phyloP scores from a whole-genome alignment of 2,113 vertebrate genomes.

The Pachypanchax playfairii region DNA sequence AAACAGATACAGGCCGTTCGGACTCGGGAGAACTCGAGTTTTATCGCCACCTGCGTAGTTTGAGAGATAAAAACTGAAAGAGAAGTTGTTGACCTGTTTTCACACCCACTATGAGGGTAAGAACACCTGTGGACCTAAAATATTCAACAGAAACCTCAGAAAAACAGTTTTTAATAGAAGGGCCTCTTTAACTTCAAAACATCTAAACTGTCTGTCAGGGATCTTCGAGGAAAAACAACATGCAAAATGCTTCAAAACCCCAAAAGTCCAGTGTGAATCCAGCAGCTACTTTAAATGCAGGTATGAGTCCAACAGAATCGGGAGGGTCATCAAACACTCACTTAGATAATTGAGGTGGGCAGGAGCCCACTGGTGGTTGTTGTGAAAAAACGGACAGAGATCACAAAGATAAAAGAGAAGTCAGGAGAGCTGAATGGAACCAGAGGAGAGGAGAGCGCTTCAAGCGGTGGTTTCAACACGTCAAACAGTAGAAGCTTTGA shows the following conservation, averaged over 20 bases:
- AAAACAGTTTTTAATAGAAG: neutral
- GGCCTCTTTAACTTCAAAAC: neutral
- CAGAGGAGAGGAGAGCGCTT: conserved; percentile 26
- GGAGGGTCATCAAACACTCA: conserved; percentile 50
- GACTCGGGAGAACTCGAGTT: too few relatives aligned
- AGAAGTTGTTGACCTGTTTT: too few relatives aligned
- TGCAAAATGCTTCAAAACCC: conserved; percentile 12
- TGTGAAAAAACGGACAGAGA: conserved; percentile 49
- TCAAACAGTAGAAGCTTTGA: conserved; percentile 39
- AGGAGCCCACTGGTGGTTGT: conserved; percentile 48
- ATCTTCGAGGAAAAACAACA: neutral
- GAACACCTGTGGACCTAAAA: too few relatives aligned
- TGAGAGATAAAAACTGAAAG: too few relatives aligned
- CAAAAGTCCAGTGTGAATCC: neutral
- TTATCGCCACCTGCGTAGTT: too few relatives aligned
- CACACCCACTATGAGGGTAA: too few relatives aligned
- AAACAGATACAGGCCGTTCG: too few relatives aligned
- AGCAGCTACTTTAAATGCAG: conserved; percentile 28
- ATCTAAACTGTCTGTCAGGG: neutral
- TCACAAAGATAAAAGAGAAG: conserved; percentile 22
- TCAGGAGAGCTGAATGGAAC: conserved; percentile 28
- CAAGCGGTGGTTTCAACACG: conserved; percentile 42
- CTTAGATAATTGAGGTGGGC: conserved; percentile 63
- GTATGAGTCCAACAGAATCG: conserved; percentile 38
- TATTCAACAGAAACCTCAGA: too few relatives aligned